Evolutionary conservation across 1,140 invertebrate genomes (phyloP).

Genomic region (Paracyclopina nana): DNA sequence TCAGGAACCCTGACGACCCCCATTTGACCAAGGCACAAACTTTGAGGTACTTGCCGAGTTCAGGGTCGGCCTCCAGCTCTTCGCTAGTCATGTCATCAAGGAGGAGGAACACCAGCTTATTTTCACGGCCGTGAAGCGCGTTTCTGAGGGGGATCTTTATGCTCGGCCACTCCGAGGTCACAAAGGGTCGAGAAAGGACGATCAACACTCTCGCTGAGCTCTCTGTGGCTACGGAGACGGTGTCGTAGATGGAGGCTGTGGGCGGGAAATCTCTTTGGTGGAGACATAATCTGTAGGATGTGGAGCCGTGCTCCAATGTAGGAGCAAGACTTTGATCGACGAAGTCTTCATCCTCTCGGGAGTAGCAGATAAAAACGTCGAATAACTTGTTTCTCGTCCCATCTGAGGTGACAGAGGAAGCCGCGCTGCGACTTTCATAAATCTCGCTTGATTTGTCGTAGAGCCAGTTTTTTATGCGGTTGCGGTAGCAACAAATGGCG

Average conservation of each 20-base stretch:
- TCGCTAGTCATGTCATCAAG: conserved; percentile 3
- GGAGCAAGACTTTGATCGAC: conserved; percentile 37
- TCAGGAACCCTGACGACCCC: conserved; percentile 1
- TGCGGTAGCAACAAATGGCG: conserved; percentile 23
- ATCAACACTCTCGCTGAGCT: conserved; percentile 74
- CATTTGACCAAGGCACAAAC: not conserved
- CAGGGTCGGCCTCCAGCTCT: not conserved
- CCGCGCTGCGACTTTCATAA: conserved; percentile 19
- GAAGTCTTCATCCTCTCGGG: conserved; percentile 64
- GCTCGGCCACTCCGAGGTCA: conserved; percentile 62
- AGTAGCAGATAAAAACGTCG: conserved; percentile 74
- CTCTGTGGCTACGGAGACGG: conserved; percentile 72
- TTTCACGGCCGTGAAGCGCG: not conserved
- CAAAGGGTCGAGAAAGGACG: conserved; percentile 72
- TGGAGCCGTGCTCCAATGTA: conserved; percentile 21
- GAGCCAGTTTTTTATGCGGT: conserved; percentile 24
- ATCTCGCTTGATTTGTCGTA: conserved; percentile 15
- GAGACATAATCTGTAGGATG: conserved; percentile 49
- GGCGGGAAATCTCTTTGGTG: conserved; percentile 68
- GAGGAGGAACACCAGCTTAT: conserved; percentile 2
- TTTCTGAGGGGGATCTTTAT: conserved; percentile 37
- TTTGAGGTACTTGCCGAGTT: not conserved
- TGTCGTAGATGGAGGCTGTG: conserved; percentile 60
- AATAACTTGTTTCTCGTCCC: conserved; percentile 43
- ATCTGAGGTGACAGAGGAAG: conserved; percentile 15